A percentile compares a stretch with the other conserved stretches of the same genome.
Evolutionary conservation across 1,140 invertebrate species (phyloP).

Genomic region (Antheraea mylitta): DNA sequence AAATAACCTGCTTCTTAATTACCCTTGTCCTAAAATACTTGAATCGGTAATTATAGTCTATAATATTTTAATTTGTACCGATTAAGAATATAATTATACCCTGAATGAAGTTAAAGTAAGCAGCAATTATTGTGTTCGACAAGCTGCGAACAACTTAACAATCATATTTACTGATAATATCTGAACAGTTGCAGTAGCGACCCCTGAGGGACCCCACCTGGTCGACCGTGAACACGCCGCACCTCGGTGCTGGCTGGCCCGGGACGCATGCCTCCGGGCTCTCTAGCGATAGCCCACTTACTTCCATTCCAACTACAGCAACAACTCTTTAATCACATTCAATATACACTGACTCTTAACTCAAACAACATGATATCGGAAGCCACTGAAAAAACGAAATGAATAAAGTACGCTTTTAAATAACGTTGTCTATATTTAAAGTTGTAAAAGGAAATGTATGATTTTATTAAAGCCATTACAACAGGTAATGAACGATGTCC

Average conservation of each 20-base stretch:
- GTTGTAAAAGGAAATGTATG: constrained; percentile 37
- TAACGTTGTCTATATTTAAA: neutral
- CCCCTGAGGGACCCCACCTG: constrained; percentile 20
- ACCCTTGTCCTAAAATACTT: neutral
- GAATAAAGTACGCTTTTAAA: neutral
- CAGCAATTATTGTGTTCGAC: constrained; percentile 16
- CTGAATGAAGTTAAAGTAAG: constrained; percentile 4
- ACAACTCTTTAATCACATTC: neutral
- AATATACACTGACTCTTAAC: constrained; percentile 7
- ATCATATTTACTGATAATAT: constrained; percentile 16
- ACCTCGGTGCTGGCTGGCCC: neutral
- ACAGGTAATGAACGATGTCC: constrained; percentile 68
- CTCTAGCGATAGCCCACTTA: constrained; percentile 18
- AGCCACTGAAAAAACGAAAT: neutral
- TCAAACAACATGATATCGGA: neutral
- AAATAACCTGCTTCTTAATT: neutral
- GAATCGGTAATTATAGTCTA: neutral
- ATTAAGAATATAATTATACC: neutral
- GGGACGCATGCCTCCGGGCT: constrained; percentile 18
- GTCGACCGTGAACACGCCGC: neutral
- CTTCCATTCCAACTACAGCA: neutral
- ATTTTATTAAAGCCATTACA: constrained; percentile 68
- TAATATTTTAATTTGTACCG: neutral
- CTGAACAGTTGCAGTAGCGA: constrained; percentile 18
- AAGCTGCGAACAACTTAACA: constrained; percentile 15